Conservation (phyloP, 2,113 vertebrate genomes). For the Alexandromys fortis region DNA sequence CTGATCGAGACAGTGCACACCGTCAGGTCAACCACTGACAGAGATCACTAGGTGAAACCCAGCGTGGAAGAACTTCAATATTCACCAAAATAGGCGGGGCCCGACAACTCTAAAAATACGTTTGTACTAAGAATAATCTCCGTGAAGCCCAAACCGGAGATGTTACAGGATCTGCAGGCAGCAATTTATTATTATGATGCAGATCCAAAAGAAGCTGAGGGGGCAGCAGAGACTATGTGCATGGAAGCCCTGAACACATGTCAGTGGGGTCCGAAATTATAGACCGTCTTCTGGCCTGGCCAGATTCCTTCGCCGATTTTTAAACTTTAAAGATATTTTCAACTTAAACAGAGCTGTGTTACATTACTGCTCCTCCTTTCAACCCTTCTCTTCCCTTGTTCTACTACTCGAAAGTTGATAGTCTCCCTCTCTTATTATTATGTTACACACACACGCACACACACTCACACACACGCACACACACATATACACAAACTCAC, state of each 20-base stretch:
- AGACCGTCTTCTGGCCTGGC: neutral
- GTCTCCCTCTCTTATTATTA: neutral
- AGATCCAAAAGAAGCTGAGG: neutral
- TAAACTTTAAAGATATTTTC: neutral
- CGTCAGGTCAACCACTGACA: neutral
- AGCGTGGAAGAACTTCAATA: neutral
- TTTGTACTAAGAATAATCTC: slow-evolving; percentile 47
- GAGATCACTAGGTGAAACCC: neutral
- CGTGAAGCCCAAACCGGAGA: slow-evolving; percentile 38
- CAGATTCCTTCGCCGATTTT: slow-evolving; percentile 25
- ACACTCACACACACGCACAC: too few species aligned
- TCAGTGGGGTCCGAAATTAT: neutral
- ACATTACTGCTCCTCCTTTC: neutral
- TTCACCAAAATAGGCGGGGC: neutral
- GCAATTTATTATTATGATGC: slow-evolving; percentile 40
- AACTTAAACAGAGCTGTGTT: neutral
- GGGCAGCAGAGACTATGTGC: neutral
- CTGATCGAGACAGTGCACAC: neutral
- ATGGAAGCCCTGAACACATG: neutral
- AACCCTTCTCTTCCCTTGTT: too few species aligned
- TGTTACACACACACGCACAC: neutral
- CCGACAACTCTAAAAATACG: slow-evolving; percentile 9
- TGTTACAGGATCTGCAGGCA: neutral
- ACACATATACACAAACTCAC: too few species aligned
- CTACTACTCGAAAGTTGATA: neutral